Conservation (phyloP, 2,888 invertebrate genomes). For the Pseudoips prasinana region DNA sequence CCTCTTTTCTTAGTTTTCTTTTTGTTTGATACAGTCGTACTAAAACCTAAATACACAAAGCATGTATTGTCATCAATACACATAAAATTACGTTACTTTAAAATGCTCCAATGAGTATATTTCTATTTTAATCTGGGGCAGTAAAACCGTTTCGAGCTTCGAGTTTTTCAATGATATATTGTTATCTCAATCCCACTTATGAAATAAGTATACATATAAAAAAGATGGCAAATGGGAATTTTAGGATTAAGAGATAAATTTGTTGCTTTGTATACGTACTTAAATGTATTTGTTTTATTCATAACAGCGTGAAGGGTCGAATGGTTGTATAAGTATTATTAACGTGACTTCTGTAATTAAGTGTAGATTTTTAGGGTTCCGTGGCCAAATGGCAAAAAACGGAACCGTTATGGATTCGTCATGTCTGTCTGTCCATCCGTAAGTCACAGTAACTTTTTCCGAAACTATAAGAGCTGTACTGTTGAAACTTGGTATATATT, state of each 20-base stretch:
- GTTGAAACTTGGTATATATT: no score
- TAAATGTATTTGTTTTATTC: slow-evolving; percentile 28
- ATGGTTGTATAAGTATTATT: neutral
- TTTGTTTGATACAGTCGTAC: no score
- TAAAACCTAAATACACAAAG: no score
- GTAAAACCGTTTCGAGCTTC: slow-evolving; percentile 28
- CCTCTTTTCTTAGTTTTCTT: no score
- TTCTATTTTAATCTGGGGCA: slow-evolving; percentile 64
- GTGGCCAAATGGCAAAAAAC: no score
- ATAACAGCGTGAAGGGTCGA: slow-evolving; percentile 23
- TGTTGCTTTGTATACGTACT: slow-evolving; percentile 24
- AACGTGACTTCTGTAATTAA: no score
- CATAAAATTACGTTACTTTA: slow-evolving; percentile 10
- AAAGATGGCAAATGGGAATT: slow-evolving; percentile 16
- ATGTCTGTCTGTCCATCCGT: no score
- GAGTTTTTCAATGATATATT: slow-evolving; percentile 12
- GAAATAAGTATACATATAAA: neutral
- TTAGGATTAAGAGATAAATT: slow-evolving; percentile 27
- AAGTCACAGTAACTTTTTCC: no score
- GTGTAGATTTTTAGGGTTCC: no score
- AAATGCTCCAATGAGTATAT: slow-evolving; percentile 68
- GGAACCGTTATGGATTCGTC: no score
- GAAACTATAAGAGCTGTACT: no score
- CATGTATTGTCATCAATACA: no score
- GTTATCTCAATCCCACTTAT: slow-evolving; percentile 6